phyloP scores from a whole-genome alignment of 2,113 vertebrate genomes.

The Hypocryptadius cinnamomeus region DNA sequence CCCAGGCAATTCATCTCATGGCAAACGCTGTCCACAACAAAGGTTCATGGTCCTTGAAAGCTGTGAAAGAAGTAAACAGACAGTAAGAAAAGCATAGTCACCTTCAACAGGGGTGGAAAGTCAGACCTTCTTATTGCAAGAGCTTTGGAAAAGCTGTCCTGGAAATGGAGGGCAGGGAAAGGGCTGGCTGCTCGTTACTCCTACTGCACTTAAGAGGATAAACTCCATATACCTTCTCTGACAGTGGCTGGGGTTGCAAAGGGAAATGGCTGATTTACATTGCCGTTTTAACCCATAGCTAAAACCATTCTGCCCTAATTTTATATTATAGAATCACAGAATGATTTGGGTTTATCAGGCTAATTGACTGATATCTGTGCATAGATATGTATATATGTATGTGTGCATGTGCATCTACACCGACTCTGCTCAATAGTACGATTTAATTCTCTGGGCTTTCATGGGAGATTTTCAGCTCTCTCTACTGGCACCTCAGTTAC shows the following conservation, averaged over 20 bases:
- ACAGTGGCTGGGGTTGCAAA: background rate
- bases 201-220: background rate
- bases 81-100: background rate
- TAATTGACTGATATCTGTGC: background rate
- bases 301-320: background rate
- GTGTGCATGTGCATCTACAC: background rate
- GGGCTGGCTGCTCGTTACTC: background rate
- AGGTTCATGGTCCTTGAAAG: background rate
- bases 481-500: background rate
- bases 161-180: background rate
- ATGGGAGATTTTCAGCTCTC: background rate
- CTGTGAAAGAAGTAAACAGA: background rate
- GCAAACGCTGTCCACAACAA: background rate
- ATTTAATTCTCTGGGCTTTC: background rate
- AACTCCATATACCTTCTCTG: rapidly evolving
- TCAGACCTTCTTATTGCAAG: background rate
- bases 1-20: background rate
- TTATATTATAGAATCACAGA: background rate
- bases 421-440: background rate
- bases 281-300: background rate
- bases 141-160: background rate
- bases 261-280: background rate
- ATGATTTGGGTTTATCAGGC: background rate
- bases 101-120: background rate
- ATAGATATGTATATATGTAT: rapidly evolving